Base-by-base conservation (phyloP, 2,888 invertebrate species). In the Epistrophe grossulariae region DNA sequence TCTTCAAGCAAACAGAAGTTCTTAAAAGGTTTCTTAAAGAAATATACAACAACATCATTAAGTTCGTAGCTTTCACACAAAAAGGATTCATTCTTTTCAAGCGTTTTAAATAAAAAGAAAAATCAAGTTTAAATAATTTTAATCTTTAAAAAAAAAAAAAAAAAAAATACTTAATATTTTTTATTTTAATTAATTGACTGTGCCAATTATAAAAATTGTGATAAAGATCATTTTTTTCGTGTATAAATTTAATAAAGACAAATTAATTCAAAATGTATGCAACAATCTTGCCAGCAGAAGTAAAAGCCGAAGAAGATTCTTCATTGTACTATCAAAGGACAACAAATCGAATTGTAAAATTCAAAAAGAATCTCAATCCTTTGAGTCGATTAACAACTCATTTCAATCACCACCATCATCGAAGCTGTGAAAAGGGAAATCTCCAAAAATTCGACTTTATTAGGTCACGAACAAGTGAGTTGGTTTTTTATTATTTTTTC, bases 391-490 rank as follows among this genome's bases (percentile, higher is more conserved):
- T 62, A 3, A 24, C 24, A 55, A 76, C 10, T 62, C 19, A 19
- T n/a, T 59, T 3, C 48, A 24, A 80, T 11, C 40, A 62, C n/a
- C 15, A 19, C n/a, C 31, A 15, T 15, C 40, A 57, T 17, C 45
- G 71, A 31, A 62, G 17, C 13, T 77, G 64, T 52, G 50, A 6
- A 76, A n/a, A 11, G 24, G 81, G 73, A 55, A 68, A 72, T 43
- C 28, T 50, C 13, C 35, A 31, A 19, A 57, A 66, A 64, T 66
- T 57, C 40, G 73, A 70, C 45, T 71, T 43, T 45, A 57, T 71
- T 85, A 73, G 78, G 55, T 71, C 82, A 31, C 64, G 64, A 64
- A 79, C 64, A 74, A 85, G 85, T 85, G 78, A 85, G 85, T 85
- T 71, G 40, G 1, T 48, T 40, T 66, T 28, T 38, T 70, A 45